These are phyloP conservation scores for Cyanoliseus patagonus DNA, from an alignment of 2,113 vertebrate genomes.

Conservation along the genomic window DNA sequence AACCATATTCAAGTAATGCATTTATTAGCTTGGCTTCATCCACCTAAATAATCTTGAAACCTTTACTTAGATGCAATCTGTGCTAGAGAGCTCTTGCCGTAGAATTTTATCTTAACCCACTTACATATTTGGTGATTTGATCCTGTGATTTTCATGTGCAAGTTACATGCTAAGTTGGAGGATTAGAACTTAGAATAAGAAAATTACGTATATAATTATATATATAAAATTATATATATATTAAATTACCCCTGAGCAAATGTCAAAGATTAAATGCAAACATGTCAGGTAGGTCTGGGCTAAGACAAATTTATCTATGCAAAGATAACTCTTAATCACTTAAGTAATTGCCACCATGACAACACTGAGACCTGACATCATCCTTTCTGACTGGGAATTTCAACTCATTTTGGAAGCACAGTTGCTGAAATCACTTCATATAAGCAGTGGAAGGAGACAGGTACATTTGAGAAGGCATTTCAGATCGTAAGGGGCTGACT, in stretches of 20 bases:
- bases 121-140: background rate
- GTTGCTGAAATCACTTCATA: background rate
- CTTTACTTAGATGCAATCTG: background rate
- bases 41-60: background rate
- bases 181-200: background rate
- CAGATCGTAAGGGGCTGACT: background rate
- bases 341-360: background rate
- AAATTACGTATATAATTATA: background rate
- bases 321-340: background rate
- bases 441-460: background rate
- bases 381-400: background rate
- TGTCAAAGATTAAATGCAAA: background rate
- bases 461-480: background rate
- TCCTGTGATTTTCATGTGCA: background rate
- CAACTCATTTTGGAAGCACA: background rate
- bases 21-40: constrained; percentile 31
- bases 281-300: background rate
- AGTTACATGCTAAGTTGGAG: background rate
- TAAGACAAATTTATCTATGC: background rate
- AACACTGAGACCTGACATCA: background rate
- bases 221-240: background rate
- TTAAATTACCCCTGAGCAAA: background rate
- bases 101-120: background rate
- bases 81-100: background rate
- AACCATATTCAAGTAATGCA: background rate